Conservation (phyloP, 2,797 vertebrate genomes). For the Scleropages formosus region DNA sequence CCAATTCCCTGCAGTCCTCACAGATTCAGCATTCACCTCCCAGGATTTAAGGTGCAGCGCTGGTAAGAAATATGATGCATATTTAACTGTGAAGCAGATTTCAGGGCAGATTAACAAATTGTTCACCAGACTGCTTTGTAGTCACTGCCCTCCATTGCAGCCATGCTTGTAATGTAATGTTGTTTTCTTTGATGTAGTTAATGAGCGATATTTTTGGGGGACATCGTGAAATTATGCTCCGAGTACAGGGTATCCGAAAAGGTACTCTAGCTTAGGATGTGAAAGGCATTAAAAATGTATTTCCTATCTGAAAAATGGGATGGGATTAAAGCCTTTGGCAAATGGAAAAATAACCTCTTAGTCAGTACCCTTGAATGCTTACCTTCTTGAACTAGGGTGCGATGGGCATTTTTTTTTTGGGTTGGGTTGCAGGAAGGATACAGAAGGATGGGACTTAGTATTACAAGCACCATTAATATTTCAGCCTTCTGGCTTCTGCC, state of each 20-base stretch:
- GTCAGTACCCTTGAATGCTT: background rate
- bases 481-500: background rate
- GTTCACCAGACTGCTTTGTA: too few species aligned
- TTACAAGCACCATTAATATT: constrained; percentile 23
- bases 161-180: background rate
- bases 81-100: background rate
- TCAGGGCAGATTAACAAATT: background rate
- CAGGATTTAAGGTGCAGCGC: background rate
- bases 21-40: background rate
- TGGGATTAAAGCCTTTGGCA: background rate
- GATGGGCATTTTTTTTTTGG: constrained; percentile 1
- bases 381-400: background rate
- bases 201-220: background rate
- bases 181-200: background rate
- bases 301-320: too few species aligned
- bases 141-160: background rate
- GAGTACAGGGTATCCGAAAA: background rate
- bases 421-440: constrained; percentile 13
- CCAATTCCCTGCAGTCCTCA: background rate
- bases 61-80: background rate
- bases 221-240: background rate
- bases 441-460: background rate
- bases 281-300: background rate
- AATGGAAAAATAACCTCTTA: background rate
- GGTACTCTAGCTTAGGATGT: background rate